These are phyloP conservation scores for Aphis craccivora DNA, from an alignment of 1,140 invertebrate species.

Conservation along the genomic window DNA sequence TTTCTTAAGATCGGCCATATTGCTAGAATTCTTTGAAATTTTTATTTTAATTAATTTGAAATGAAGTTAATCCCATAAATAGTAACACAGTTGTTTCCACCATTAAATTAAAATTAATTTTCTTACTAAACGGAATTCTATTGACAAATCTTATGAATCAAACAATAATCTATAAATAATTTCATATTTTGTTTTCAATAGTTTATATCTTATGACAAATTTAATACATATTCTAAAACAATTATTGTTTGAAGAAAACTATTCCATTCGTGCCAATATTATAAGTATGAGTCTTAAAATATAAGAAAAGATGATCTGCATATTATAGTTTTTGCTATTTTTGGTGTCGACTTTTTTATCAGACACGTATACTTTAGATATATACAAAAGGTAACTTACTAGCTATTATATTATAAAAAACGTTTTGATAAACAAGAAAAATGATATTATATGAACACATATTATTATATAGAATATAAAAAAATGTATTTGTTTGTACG, in stretches of 20 bases:
- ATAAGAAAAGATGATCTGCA: neutral
- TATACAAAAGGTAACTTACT: neutral
- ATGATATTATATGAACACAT: neutral
- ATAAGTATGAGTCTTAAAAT: neutral
- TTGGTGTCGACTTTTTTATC: neutral
- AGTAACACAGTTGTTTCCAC: neutral
- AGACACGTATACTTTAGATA: neutral
- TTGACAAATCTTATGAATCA: neutral
- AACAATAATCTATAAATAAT: neutral
- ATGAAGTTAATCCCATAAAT: neutral
- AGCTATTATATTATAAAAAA: neutral
- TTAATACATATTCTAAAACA: neutral
- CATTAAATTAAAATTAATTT: neutral
- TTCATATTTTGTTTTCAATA: neutral
- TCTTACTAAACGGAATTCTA: neutral
- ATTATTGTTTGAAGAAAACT: neutral
- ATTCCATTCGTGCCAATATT: neutral
- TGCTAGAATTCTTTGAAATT: neutral
- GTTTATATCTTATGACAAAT: neutral
- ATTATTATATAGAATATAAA: neutral
- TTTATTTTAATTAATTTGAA: slow-evolving; percentile 2
- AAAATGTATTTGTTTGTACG: neutral
- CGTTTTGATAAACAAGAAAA: neutral
- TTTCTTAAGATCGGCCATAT: neutral
- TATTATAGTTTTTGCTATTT: neutral